Percentiles rank a stretch among this genome's conserved stretches.
Evolutionary conservation across 2,113 vertebrate genomes (phyloP).

Genomic region (Rhinoptilus africanus): DNA sequence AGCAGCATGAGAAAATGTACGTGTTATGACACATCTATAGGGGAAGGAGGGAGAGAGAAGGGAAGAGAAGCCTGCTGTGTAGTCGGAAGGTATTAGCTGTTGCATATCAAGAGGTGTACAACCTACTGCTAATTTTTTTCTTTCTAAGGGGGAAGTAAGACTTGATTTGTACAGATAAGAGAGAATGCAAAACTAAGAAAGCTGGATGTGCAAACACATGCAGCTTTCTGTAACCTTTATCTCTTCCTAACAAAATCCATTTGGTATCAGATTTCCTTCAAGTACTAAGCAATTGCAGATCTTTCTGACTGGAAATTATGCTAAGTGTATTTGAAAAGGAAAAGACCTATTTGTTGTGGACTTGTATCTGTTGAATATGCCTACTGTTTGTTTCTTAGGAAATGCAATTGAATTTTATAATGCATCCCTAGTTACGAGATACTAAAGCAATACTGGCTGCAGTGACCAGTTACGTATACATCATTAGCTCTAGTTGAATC

Average conservation of each 20-base stretch:
- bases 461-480: not conserved
- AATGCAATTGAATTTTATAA: not conserved
- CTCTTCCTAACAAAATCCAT: not conserved
- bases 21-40: rapidly evolving
- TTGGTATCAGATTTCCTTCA: not conserved
- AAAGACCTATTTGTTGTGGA: not conserved
- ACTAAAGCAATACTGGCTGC: not conserved
- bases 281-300: not conserved
- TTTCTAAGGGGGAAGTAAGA: not conserved
- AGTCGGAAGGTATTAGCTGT: not conserved
- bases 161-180: not conserved
- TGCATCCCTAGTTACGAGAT: rapidly evolving
- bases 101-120: not conserved
- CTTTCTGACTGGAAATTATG: not conserved
- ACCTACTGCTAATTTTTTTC: not conserved
- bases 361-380: not conserved
- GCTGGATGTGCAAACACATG: not conserved
- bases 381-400: not conserved
- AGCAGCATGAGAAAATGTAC: not conserved
- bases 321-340: not conserved
- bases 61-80: not conserved
- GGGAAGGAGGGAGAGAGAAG: not conserved
- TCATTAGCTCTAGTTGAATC: not conserved
- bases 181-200: not conserved
- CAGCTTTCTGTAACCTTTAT: not conserved